Evolutionary conservation across 2,113 vertebrate genomes (phyloP).

Genomic region (Platichthys flesus): DNA sequence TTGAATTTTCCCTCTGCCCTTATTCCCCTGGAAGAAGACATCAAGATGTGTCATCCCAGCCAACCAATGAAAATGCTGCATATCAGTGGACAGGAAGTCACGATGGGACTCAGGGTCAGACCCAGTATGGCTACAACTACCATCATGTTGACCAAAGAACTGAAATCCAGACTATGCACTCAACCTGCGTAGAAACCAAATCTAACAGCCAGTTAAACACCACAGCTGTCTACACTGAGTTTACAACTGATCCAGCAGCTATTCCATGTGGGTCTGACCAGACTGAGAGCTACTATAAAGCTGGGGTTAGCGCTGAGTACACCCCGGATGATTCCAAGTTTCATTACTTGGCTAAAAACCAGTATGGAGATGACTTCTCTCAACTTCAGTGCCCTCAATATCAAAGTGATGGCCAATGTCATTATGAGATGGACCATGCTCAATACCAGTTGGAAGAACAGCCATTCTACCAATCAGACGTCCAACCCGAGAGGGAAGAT

Average conservation of each 20-base stretch:
- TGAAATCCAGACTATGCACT: conserved; percentile 54
- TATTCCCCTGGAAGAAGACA: conserved; percentile 32
- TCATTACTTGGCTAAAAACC: conserved; percentile 32
- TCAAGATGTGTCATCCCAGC: conserved; percentile 42
- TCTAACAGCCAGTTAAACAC: conserved; percentile 19
- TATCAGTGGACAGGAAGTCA: conserved; percentile 56
- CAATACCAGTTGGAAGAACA: conserved; percentile 50
- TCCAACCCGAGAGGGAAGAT: conserved; percentile 51
- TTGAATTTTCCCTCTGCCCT: conserved; percentile 20
- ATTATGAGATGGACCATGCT: conserved; percentile 29
- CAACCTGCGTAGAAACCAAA: conserved; percentile 33
- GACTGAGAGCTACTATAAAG: conserved; percentile 39
- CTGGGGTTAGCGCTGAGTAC: conserved; percentile 15
- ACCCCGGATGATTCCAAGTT: conserved; percentile 23
- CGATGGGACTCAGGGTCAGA: conserved; percentile 57
- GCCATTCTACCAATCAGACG: conserved; percentile 38
- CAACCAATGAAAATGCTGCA: conserved; percentile 30
- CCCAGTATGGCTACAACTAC: conserved; percentile 73
- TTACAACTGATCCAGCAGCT: conserved; percentile 50
- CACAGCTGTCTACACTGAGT: conserved; percentile 67
- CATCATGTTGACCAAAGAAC: conserved; percentile 78
- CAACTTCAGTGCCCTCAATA: conserved; percentile 42
- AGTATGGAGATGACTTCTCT: conserved; percentile 28
- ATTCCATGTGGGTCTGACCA: conserved; percentile 23
- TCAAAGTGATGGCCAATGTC: conserved; percentile 33